Evolutionary conservation across 2,797 vertebrate genomes (phyloP).

Genomic region (Meriones psammophilus): DNA sequence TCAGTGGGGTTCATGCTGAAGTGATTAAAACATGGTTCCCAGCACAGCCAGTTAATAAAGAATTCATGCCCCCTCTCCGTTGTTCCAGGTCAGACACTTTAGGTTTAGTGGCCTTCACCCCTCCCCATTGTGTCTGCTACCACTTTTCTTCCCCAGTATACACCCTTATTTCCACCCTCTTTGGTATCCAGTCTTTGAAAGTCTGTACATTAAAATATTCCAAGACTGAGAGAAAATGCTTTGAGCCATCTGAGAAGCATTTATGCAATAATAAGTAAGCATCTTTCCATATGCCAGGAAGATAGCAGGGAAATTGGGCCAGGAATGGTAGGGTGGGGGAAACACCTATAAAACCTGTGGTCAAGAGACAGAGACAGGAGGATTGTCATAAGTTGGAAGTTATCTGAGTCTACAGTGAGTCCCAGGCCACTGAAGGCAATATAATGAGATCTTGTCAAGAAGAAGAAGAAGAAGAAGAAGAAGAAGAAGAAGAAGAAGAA

Average conservation of each 20-base stretch:
- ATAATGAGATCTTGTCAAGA: not conserved
- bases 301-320: not conserved
- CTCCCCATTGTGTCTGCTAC: fast-evolving
- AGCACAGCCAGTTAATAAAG: not conserved
- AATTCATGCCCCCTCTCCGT: not conserved
- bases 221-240: not conserved
- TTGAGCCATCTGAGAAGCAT: not conserved
- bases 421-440: not conserved
- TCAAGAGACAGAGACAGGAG: not conserved
- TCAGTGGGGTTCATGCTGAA: constrained; percentile 30
- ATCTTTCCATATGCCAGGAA: not conserved
- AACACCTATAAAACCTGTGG: not conserved
- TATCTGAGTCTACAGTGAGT: not conserved
- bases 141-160: fast-evolving
- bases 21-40: not conserved
- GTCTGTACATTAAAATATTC: not conserved
- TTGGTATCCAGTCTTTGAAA: not conserved
- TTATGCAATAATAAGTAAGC: not conserved
- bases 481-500: not conserved
- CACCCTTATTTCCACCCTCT: not conserved
- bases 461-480: not conserved
- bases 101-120: fast-evolving
- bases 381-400: not conserved
- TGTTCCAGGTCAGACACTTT: not conserved
- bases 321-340: too few relatives aligned